Evolutionary conservation across 1,140 invertebrate genomes (phyloP), one percentile per base, ranked within the genome.

Genomic region (Drosophila punjabiensis): DNA sequence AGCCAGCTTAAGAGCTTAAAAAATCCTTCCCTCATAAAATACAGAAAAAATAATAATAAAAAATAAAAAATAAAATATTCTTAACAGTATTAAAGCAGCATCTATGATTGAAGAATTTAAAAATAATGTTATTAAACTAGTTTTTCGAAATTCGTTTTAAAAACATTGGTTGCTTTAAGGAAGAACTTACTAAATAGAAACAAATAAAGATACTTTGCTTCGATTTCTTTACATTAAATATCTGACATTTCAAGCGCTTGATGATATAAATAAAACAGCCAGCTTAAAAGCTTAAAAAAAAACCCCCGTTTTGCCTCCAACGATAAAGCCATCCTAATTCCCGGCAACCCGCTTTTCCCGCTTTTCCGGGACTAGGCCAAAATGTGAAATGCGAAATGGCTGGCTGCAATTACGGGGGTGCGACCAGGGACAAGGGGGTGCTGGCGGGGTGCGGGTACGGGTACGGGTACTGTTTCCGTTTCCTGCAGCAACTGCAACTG

Each of bases 401-500:
- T 78, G 52, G 11, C 76, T 79, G 77, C 76, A 79, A 79, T 79
- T 79, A 79, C 55, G 76, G 48, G 69, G 64, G 43, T 55, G 73
- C 56, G 30, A 52, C 47, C 33, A 16, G 50, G 18, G 20, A 10
- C 4, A n/a, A 9, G 32, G n/a, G 37, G 4, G n/a, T n/a, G n/a
- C n/a, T n/a, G n/a, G n/a, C n/a, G n/a, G n/a, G n/a, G n/a, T n/a
- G n/a, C n/a, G n/a, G 30, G 16, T 16, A 30, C 18, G 37, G 58
- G 56, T 41, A 58, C 39, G 43, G 43, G 66, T 41, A 73, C 43
- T 35, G 70, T 70, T 67, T 77, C 62, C 71, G 61, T 79, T 79
- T 79, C 71, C 73, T 71, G 84, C 84, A 79, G 78, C 81, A 79
- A 82, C 86, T 90, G 85, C 85, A 90, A 84, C 68, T 74, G 85